Evolutionary conservation across 2,888 invertebrate species (phyloP), one percentile per base, ranked within the genome.

Genomic region (Galerucella calmariensis): DNA sequence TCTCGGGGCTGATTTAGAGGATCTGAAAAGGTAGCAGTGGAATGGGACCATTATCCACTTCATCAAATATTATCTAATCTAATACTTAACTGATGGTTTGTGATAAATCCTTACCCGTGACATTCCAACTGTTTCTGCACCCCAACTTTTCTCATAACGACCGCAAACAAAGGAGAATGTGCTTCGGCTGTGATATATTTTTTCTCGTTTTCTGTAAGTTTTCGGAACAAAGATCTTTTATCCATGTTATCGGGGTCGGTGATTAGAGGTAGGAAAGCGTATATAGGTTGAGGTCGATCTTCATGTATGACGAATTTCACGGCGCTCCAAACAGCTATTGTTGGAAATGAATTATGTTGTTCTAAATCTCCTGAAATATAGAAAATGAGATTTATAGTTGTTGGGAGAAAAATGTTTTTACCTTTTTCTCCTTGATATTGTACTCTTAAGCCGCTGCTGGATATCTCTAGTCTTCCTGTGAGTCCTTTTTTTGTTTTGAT

Each of bases 281-380:
- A 94, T 0, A 84, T 84, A 14, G 79, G 75, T 82, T 91, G 90
- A 41, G 89, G 84, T 61, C 51, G 61, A 58, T 66, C 66, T 71
- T 91, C 90, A 77, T 93, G 92, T 24, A 94, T 90, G 9, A 94
- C 93, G 85, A 96, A 94, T 86, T 95, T 95, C 2, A 97, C 93
- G 0, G 96, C 96, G 20, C 96, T 96, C 97, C 97, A 97, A 2
- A 97, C 96, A 1, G 96, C 96, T 86, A 97, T 97, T 63, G 95
- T 94, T 24, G 96, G 94, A 84, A 96, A 97, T 2, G 96, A 94
- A 83, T 96, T 96, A 69, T 94, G 86, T 82, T 91, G 90, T 84
- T 92, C 92, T 69, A 91, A 83, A 79, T 92, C 91, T 44, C 91
- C 86, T 79, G 24, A 46, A 75, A 56, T 14, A 51, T n/a, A 51